Evolutionary conservation across 2,113 vertebrate genomes (phyloP).

Genomic region (Brienomyrus longianalis): DNA sequence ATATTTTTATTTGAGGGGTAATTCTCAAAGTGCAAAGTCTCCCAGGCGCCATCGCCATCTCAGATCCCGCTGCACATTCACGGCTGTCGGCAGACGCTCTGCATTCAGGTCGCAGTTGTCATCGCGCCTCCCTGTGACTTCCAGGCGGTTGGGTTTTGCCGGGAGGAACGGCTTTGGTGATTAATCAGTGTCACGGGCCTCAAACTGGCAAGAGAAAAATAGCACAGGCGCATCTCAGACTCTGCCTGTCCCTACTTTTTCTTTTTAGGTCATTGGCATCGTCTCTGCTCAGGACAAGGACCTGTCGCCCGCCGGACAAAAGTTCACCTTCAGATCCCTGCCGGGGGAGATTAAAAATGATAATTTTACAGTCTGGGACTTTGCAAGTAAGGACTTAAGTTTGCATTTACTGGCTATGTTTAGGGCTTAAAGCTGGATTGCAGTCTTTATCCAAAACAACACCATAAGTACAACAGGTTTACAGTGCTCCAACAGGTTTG

Average conservation of each 20-base stretch:
- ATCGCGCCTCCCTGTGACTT: background rate
- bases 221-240: background rate
- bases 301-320: conserved; percentile 70
- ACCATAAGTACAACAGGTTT: background rate
- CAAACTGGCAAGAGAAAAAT: background rate
- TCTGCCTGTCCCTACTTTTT: background rate
- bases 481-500: background rate
- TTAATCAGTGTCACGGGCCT: background rate
- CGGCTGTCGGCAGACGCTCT: background rate
- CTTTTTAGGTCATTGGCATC: conserved; percentile 76
- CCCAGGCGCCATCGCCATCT: background rate
- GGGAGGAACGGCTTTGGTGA: background rate
- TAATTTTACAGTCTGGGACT: conserved; percentile 89
- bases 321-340: conserved; percentile 79
- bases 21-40: background rate
- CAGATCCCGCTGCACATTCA: background rate
- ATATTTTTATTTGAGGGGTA: background rate
- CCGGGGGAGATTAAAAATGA: conserved; percentile 72
- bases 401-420: background rate
- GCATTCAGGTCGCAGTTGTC: background rate
- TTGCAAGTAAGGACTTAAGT: conserved; percentile 74
- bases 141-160: background rate
- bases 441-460: background rate
- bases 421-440: background rate
- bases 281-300: conserved; percentile 80